Evolutionary conservation across 2,888 invertebrate species (phyloP), one percentile per base, ranked within the genome.

Genomic region (Eristalis arbustorum): DNA sequence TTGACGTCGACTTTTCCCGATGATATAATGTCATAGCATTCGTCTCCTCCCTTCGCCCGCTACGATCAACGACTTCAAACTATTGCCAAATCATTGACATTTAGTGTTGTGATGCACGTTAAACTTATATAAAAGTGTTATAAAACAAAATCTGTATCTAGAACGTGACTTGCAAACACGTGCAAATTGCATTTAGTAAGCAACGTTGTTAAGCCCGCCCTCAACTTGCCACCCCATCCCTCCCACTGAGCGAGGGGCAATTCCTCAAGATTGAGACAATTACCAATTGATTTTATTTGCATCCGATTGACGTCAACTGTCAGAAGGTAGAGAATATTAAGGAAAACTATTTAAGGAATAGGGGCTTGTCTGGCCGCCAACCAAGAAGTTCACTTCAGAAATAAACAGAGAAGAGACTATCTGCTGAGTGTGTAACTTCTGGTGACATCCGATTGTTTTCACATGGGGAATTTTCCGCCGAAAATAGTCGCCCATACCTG

Each of bases 291-390:
- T 56, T 71, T 18, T 40, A 63, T 66, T 72, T 78, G 49, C 59
- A 49, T 28, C 22, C 23, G 49, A 68, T 77, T 77, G 77, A 77
- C 77, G 77, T 77, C 69, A 77, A 34, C 49, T 49, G 72, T 72
- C 66, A 72, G 59, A 61, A 25, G 42, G 42, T 25, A 61, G 40
- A 66, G 34, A 31, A 25, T 59, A 49, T 49, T 31, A 80, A 11
- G 49, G 10, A 25, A 63, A 66, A 66, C 82, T 87, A 78, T 87
- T 87, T 87, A 62, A 67, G 73, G 62, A 87, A 71, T 83, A 87
- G 87, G 83, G 87, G 87, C 87, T 87, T 83, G 87, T 83, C 87
- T 87, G 78, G 83, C 75, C 71, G 62, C 64, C 57, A 79, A 87
- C 75, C 83, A 87, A 87, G 83, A 85, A 85, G 85, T 85, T 85